Evolutionary conservation across 2,888 invertebrate species (phyloP), one percentile per base, ranked within the genome.

Genomic region (Aporophyla lueneburgensis): DNA sequence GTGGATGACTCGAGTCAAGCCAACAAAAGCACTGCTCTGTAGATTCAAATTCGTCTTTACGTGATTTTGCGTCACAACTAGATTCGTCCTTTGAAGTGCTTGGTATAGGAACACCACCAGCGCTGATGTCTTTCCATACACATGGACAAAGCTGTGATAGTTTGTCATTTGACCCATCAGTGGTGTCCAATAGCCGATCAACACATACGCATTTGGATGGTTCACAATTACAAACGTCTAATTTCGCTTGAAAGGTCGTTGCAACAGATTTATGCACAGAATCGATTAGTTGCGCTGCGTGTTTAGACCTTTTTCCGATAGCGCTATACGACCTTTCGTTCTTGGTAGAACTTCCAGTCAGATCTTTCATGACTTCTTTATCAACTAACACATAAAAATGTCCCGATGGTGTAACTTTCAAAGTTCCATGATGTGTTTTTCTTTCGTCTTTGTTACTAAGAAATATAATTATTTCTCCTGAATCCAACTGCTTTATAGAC

Each of bases 331-430:
- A 19, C 4, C 51, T n/a, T 66, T 78, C 54, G 21, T 76, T 74
- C 16, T 73, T 76, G 33, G 76, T 78, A 49, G 70, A 76, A n/a
- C 76, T 74, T 71, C 88, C 85, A 14, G 77, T 76, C 54, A 88
- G 81, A 12, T 69, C 72, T 81, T 89, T 85, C 5, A 89, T 72
- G 33, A 84, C 56, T 53, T 85, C 83, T 74, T 93, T 89, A 74
- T 93, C 89, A 33, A 93, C 84, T 24, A 89, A 77, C 24, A 94
- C 82, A 74, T 90, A 93, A 81, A 95, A 90, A 81, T 92, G 93
- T 33, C 94, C 94, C 1, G 94, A 94, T 16, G 89, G 77, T 53
- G 93, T 91, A 9, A 94, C 91, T 88, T 93, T 94, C 33, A 95
- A 84, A 40, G 91, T 90, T 54, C 91, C 92, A 78, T 89, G 89